Base-by-base conservation (phyloP, 37 sponge, comb jelly and placozoan species). In the Crambe crambe region DNA sequence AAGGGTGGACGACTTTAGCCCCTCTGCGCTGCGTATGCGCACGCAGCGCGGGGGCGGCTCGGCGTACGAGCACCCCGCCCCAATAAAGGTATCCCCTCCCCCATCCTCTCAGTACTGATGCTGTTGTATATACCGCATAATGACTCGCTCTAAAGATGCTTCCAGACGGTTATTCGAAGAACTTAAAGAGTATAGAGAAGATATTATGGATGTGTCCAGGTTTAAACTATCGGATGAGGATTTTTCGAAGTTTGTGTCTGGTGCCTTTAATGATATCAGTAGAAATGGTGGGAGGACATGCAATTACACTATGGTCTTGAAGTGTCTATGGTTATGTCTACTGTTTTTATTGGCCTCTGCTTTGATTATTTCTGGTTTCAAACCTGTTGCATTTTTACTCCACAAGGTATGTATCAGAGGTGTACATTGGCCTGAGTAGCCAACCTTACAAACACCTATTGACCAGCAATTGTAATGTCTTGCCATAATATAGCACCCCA, bases 391-490 rank as follows among this genome's bases (percentile, higher is more conserved):
- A 3, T 73, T 73, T 29, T 27, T 18, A 26, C 35, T 73, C 2
- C 74, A 54, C 57, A 73, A 73, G 74, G 74, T 73, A 73, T 26
- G 44, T 67, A 36, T 18, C 68, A 67, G n/a, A n/a, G n/a, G n/a
- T n/a, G n/a, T n/a, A n/a, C n/a, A n/a, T n/a, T n/a, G n/a, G n/a
- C n/a, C n/a, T n/a, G n/a, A n/a, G n/a, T n/a, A n/a, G n/a, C n/a
- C n/a, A n/a, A n/a, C n/a, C n/a, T n/a, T n/a, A n/a, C n/a, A n/a
- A n/a, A n/a, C n/a, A n/a, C n/a, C n/a, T n/a, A n/a, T n/a, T n/a
- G n/a, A n/a, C n/a, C n/a, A n/a, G n/a, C n/a, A n/a, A n/a, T n/a
- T n/a, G n/a, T n/a, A n/a, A n/a, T n/a, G n/a, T n/a, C n/a, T n/a
- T n/a, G n/a, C n/a, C n/a, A n/a, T 27, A 62, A n/a, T 26, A 27